A percentile compares a stretch with the other conserved stretches of the same genome.
Conservation (phyloP, 2,888 invertebrate genomes). For the Octonoba sinensis region DNA sequence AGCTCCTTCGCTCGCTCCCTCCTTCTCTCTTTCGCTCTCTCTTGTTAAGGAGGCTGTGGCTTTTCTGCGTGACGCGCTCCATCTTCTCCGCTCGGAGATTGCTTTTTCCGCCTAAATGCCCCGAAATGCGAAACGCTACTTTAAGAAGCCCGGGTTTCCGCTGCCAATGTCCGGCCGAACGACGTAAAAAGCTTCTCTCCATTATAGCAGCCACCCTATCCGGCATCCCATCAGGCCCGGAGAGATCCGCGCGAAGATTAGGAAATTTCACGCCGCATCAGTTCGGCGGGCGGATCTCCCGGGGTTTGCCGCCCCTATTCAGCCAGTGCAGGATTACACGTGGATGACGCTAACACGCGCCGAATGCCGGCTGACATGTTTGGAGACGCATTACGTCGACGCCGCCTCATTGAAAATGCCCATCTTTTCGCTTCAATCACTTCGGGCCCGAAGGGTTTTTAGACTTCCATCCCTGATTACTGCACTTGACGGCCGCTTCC, state of each 20-base stretch:
- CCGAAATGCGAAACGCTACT: constrained; percentile 61
- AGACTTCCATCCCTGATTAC: neutral
- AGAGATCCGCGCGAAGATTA: constrained; percentile 52
- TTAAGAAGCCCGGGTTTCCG: constrained; percentile 46
- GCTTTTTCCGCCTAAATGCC: constrained; percentile 64
- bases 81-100: constrained; percentile 54
- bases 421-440: constrained; percentile 54
- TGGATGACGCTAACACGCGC: constrained; percentile 56
- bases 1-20: constrained; percentile 20
- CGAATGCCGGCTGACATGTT: constrained; percentile 54
- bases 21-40: constrained; percentile 28
- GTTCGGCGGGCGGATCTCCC: constrained; percentile 38
- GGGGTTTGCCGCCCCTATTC: constrained; percentile 30
- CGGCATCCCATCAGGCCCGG: constrained; percentile 51
- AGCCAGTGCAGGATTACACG: constrained; percentile 53
- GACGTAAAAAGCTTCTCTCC: constrained; percentile 58
- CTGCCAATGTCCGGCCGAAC: constrained; percentile 13
- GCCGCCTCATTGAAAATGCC: constrained; percentile 56
- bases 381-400: constrained; percentile 33
- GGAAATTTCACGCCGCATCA: constrained; percentile 64
- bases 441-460: constrained; percentile 44
- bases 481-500: too few relatives aligned
- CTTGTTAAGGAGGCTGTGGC: constrained; percentile 55
- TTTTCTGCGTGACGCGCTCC: constrained; percentile 53
- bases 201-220: constrained; percentile 58